Evolutionary conservation across 2,113 vertebrate genomes (phyloP).

Genomic region (Hiodon alosoides): DNA sequence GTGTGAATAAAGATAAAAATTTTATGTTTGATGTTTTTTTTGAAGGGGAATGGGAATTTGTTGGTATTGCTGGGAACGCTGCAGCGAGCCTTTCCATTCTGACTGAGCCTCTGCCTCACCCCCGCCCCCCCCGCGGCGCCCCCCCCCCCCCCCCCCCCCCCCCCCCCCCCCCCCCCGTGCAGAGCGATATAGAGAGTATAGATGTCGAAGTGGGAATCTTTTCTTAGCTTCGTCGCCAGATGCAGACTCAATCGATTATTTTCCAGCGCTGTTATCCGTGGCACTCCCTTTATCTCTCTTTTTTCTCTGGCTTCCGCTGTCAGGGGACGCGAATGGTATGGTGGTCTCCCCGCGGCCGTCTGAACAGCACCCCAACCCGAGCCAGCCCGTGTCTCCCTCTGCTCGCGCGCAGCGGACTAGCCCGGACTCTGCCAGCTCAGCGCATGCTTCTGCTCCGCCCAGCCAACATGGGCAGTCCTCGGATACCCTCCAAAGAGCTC

Average conservation of each 20-base stretch:
- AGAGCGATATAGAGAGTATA: neutral
- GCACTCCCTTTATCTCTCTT: constrained; percentile 27
- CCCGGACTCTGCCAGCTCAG: constrained; percentile 69
- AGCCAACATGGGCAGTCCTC: constrained; percentile 54
- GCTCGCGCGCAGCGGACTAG: constrained; percentile 51
- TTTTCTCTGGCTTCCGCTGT: constrained; percentile 30
- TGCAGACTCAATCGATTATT: constrained; percentile 32
- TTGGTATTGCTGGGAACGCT: no score
- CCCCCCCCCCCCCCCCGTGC: neutral
- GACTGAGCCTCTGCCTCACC: no score
- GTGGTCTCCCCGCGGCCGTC: constrained; percentile 54
- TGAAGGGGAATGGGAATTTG: no score
- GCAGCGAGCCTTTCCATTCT: no score
- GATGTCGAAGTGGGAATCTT: constrained; percentile 40
- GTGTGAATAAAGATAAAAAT: no score
- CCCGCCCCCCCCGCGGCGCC: no score
- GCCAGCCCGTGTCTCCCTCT: constrained; percentile 60
- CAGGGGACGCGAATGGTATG: constrained; percentile 47
- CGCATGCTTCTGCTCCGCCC: constrained; percentile 70
- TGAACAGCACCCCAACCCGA: constrained; percentile 61
- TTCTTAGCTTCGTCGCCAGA: constrained; percentile 53
- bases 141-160: neutral
- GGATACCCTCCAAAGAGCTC: constrained; percentile 44
- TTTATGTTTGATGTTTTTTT: no score
- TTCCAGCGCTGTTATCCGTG: constrained; percentile 29